These are phyloP conservation scores for Noctuana brunneofusca DNA, from an alignment of 2,888 invertebrate genomes.

Conservation along the genomic window DNA sequence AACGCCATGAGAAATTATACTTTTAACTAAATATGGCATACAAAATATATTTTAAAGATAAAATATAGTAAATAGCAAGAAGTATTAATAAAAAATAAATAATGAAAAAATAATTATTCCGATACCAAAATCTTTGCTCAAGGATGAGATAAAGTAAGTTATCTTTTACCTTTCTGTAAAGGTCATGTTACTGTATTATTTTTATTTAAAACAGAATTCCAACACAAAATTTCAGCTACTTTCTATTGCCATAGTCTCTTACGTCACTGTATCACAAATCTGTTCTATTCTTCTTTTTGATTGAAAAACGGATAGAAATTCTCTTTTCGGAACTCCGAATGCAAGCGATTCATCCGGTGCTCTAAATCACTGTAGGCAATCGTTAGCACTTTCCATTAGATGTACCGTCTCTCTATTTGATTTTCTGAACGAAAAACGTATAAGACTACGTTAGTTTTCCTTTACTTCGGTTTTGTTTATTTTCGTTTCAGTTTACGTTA, in stretches of 20 bases:
- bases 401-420: constrained; percentile 29
- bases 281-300: constrained; percentile 26
- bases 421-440: constrained; percentile 27
- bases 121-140: no score
- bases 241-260: constrained; percentile 4
- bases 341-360: constrained; percentile 20
- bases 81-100: no score
- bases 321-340: constrained; percentile 14
- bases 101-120: no score
- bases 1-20: no score
- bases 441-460: background rate
- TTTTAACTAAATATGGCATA: no score
- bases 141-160: no score
- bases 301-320: constrained; percentile 30
- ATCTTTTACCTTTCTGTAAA: no score
- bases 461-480: background rate
- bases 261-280: constrained; percentile 21
- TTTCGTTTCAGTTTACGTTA: background rate
- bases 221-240: background rate
- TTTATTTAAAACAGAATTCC: background rate
- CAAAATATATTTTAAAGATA: no score
- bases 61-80: no score
- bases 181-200: no score
- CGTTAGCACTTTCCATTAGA: constrained; percentile 35
- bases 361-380: constrained; percentile 34